These are phyloP conservation scores for Tetrapedia diversipes DNA, from an alignment of 2,888 invertebrate genomes.

Conservation along the genomic window DNA sequence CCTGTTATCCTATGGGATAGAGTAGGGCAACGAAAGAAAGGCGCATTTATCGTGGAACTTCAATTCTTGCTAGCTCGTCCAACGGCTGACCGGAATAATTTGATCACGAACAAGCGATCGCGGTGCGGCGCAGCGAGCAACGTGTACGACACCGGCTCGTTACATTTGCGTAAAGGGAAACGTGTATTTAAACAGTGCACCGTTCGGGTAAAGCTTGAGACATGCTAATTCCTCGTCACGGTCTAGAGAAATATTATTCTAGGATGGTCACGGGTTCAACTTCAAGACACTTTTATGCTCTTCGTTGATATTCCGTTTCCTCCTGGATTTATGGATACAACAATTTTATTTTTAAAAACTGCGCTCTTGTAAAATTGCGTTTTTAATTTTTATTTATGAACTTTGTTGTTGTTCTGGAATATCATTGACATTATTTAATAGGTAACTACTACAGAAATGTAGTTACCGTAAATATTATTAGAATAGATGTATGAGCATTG, in stretches of 20 bases:
- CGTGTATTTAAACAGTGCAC: background rate
- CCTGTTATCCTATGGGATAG: background rate
- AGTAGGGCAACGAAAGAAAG: background rate
- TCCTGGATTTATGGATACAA: background rate
- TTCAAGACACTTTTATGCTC: background rate
- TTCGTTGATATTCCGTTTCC: background rate
- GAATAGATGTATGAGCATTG: no score
- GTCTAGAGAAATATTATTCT: background rate
- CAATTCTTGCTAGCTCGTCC: background rate
- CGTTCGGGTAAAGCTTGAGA: background rate
- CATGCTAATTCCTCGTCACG: constrained; percentile 4
- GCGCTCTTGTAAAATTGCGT: background rate
- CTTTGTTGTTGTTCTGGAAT: no score
- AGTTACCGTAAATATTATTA: background rate
- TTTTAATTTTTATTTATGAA: background rate
- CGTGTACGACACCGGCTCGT: background rate
- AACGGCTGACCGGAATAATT: constrained; percentile 21
- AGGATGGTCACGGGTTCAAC: background rate
- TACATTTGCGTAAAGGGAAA: background rate
- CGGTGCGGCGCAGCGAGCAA: background rate
- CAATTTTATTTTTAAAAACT: background rate
- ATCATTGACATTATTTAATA: background rate
- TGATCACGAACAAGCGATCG: constrained; percentile 14
- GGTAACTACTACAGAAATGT: background rate
- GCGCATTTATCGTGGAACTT: background rate